Evolutionary conservation across 1,140 invertebrate genomes (phyloP).

Genomic region (Drosophila teissieri): DNA sequence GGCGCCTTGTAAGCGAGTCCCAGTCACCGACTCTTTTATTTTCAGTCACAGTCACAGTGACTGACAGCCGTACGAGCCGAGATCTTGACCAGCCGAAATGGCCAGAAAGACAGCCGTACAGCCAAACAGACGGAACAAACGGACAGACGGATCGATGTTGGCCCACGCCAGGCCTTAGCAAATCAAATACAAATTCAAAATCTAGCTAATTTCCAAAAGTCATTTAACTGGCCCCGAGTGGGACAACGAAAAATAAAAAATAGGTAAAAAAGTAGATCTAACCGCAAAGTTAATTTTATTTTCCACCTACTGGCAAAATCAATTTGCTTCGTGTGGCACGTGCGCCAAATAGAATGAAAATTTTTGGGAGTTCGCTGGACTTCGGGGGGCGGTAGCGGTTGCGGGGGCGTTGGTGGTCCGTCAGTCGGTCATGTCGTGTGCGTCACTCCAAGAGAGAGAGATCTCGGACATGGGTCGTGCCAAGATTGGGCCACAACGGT

Average conservation of each 20-base stretch:
- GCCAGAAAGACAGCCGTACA: conserved; percentile 21
- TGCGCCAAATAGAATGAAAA: conserved; percentile 82
- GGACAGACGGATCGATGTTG: conserved; percentile 47
- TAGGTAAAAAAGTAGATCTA: conserved; percentile 19
- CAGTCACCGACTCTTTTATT: conserved; percentile 58
- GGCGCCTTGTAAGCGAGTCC: conserved; percentile 81
- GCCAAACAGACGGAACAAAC: too few relatives aligned
- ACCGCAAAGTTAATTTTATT: conserved; percentile 82
- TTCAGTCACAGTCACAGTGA: conserved; percentile 51
- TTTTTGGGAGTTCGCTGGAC: conserved; percentile 33
- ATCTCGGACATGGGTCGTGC: conserved; percentile 63
- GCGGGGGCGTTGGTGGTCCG: conserved; percentile 39
- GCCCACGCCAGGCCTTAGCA: conserved; percentile 72
- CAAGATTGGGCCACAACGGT: conserved; percentile 75
- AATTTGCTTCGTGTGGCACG: conserved; percentile 84
- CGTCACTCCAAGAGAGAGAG: conserved; percentile 68
- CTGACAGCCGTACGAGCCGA: conserved; percentile 73
- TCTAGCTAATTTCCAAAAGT: conserved; percentile 79
- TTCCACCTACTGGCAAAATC: conserved; percentile 84
- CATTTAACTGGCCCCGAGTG: conserved; percentile 70
- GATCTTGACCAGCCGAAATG: conserved; percentile 68
- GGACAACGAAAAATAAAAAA: conserved; percentile 48
- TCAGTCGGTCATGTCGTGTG: conserved; percentile 72
- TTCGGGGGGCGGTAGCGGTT: background rate
- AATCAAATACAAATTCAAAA: conserved; percentile 82